Evolutionary conservation across 2,888 invertebrate species (phyloP).

Genomic region (Oscheius myriophilus): DNA sequence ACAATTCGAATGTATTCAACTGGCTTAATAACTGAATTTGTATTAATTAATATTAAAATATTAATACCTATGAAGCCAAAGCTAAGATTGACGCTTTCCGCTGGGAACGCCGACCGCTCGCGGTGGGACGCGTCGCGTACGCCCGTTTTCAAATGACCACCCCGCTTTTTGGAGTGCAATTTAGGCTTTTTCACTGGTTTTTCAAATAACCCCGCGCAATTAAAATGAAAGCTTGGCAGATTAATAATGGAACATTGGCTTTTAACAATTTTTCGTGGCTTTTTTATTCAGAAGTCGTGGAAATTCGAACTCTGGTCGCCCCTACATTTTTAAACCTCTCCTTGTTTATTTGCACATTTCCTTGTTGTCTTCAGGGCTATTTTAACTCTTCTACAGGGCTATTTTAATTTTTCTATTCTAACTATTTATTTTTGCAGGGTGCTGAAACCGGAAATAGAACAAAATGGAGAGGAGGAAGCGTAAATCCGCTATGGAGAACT

Average conservation of each 20-base stretch:
- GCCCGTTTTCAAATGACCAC: slow-evolving; percentile 4
- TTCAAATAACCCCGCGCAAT: too few relatives aligned
- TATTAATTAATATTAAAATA: too few relatives aligned
- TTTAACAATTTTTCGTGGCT: background rate
- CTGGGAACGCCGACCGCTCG: slow-evolving; percentile 18
- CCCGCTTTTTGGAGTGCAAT: background rate
- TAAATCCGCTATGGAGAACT: slow-evolving; percentile 56
- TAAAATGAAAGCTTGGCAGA: too few relatives aligned
- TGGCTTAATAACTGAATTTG: too few relatives aligned
- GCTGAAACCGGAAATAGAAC: background rate
- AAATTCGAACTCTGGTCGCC: background rate
- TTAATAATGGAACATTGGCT: background rate
- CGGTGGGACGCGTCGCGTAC: slow-evolving; percentile 15
- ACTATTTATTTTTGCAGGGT: background rate
- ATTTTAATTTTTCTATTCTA: slow-evolving; percentile 1
- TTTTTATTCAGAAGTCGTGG: background rate
- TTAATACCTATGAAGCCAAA: too few relatives aligned
- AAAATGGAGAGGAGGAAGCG: slow-evolving; percentile 59
- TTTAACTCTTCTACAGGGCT: background rate
- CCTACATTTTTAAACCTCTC: background rate
- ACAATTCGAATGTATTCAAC: too few relatives aligned
- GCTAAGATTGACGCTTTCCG: too few relatives aligned
- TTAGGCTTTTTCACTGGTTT: background rate
- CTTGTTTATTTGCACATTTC: background rate
- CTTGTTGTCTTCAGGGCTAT: background rate